phyloP scores from a whole-genome alignment of 2,888 invertebrate species.

The Drosophila mulleri region DNA sequence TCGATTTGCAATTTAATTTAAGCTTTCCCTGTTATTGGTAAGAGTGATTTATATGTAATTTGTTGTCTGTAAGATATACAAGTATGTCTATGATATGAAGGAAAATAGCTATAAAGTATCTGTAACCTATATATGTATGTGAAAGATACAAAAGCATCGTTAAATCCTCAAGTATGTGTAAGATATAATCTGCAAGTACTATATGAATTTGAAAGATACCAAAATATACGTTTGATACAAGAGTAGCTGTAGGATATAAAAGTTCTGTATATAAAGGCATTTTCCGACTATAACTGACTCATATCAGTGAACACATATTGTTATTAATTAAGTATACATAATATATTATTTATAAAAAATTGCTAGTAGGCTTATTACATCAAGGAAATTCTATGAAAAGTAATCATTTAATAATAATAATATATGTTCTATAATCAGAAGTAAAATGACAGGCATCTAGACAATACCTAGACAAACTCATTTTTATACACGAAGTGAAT shows the following conservation, averaged over 20 bases:
- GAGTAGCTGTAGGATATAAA: background rate
- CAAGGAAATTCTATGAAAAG: no score
- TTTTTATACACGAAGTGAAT: conserved; percentile 1
- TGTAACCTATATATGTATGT: no score
- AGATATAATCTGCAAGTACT: no score
- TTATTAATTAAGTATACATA: background rate
- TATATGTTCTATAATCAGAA: background rate
- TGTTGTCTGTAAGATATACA: no score
- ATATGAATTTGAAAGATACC: no score
- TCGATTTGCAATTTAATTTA: background rate
- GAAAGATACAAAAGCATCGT: background rate
- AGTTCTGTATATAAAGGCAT: no score
- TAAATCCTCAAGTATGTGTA: background rate
- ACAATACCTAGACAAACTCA: background rate
- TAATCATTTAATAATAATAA: background rate
- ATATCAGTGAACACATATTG: background rate
- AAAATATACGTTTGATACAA: background rate
- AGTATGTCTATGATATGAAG: no score
- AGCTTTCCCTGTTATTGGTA: background rate
- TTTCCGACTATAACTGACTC: background rate
- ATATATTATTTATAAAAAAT: no score
- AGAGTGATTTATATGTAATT: background rate
- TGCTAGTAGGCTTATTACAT: no score
- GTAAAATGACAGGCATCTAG: background rate
- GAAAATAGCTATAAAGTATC: no score